Conservation (phyloP, 2,113 vertebrate genomes). For the Terrapene triunguis region DNA sequence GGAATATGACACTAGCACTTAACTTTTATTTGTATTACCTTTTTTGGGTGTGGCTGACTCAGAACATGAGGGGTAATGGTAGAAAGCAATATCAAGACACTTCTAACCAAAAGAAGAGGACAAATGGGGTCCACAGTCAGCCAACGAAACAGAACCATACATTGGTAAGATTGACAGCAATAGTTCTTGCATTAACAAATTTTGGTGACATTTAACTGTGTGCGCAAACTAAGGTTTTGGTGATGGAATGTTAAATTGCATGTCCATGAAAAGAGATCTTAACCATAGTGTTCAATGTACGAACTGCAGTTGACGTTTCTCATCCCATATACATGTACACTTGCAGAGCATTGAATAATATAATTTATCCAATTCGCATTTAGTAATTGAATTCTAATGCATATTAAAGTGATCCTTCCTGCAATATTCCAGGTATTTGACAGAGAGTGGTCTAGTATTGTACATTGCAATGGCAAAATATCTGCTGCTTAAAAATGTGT, state of each 20-base stretch:
- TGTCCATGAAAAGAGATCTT: neutral
- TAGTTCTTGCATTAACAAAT: neutral
- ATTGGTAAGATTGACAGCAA: slow-evolving; percentile 74
- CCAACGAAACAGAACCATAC: slow-evolving; percentile 75
- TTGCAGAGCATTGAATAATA: neutral
- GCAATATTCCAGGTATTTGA: neutral
- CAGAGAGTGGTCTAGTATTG: neutral
- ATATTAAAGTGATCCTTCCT: neutral
- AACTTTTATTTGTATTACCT: slow-evolving; percentile 28
- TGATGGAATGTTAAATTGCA: neutral
- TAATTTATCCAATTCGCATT: neutral
- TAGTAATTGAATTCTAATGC: neutral
- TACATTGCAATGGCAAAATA: neutral
- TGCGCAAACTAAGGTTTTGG: neutral
- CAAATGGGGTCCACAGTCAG: slow-evolving; percentile 82
- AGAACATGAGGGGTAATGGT: slow-evolving; percentile 84
- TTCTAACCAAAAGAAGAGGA: slow-evolving; percentile 87
- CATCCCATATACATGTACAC: neutral
- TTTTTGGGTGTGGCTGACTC: slow-evolving; percentile 78
- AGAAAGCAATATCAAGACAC: slow-evolving; percentile 89
- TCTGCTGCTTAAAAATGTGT: neutral
- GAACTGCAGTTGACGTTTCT: neutral
- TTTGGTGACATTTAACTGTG: neutral
- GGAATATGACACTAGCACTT: neutral
- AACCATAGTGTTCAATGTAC: neutral